phyloP scores from a whole-genome alignment of 2,797 vertebrate species.

The Triplophysa yarkandensis region DNA sequence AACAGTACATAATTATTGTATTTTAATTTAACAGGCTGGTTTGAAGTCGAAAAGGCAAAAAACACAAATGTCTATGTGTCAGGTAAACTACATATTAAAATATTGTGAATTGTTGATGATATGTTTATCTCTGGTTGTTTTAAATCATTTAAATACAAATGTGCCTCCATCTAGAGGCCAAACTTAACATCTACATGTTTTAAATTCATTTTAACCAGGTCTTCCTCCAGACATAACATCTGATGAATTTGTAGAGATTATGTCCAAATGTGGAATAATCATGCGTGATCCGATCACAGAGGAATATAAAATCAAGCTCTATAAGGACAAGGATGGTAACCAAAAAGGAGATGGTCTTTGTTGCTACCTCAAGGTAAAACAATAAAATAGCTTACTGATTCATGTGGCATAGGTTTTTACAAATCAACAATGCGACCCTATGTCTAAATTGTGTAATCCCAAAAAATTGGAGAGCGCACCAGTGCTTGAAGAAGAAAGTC shows the following conservation, averaged over 20 bases:
- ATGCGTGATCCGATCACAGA: constrained; percentile 92
- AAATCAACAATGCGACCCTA: no score
- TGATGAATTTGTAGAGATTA: constrained; percentile 89
- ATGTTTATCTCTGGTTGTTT: neutral
- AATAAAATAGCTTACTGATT: neutral
- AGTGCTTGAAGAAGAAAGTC: no score
- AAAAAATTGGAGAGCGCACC: no score
- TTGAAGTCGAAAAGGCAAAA: constrained; percentile 89
- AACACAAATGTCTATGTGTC: constrained; percentile 97
- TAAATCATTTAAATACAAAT: neutral
- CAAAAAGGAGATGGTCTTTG: constrained; percentile 95
- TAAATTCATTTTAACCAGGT: constrained; percentile 69
- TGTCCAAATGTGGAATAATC: constrained; percentile 96
- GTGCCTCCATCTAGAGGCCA: constrained; percentile 16
- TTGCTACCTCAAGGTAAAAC: constrained; percentile 89
- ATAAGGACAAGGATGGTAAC: constrained; percentile 92
- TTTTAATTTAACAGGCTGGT: constrained; percentile 84
- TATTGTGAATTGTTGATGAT: neutral
- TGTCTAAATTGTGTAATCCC: no score
- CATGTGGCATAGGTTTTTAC: no score
- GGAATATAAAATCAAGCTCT: constrained; percentile 93
- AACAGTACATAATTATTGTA: neutral
- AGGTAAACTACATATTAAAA: constrained; percentile 81
- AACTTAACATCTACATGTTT: neutral
- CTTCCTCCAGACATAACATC: constrained; percentile 90